A percentile compares a stretch with the other conserved stretches of the same genome.
These are phyloP conservation scores for Potorous gilbertii DNA, from an alignment of 2,797 vertebrate genomes.

Conservation along the genomic window DNA sequence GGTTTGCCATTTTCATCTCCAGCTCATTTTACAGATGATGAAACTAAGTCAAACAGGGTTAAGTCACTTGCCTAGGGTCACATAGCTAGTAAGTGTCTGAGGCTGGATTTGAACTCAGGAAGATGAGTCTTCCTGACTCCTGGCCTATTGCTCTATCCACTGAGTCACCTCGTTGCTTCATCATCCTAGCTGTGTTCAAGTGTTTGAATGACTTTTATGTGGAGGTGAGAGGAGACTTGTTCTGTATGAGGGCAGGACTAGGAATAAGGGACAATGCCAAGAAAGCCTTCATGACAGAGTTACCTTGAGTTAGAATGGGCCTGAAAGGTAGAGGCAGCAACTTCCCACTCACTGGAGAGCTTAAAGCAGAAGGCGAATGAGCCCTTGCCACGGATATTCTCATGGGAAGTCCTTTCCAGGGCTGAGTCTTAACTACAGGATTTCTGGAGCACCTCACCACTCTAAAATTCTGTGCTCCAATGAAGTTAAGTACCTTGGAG, in stretches of 20 bases:
- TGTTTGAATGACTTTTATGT: not conserved
- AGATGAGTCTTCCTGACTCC: not conserved
- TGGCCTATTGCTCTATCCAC: not conserved
- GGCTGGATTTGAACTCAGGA: not conserved
- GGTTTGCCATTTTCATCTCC: not conserved
- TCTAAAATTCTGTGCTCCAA: not conserved
- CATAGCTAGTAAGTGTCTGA: not conserved
- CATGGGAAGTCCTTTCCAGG: not conserved
- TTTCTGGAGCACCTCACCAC: not conserved
- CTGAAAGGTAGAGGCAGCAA: not conserved
- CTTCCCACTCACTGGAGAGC: not conserved
- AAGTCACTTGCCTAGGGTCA: not conserved
- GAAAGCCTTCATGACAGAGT: not conserved
- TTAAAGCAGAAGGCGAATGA: not conserved
- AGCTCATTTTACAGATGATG: not conserved
- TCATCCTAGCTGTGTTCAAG: not conserved
- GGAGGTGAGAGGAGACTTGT: not conserved
- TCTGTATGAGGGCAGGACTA: not conserved
- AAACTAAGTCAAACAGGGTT: not conserved
- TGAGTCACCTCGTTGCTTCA: not conserved
- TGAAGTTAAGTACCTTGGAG: not conserved
- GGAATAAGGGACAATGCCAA: not conserved
- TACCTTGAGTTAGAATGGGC: not conserved
- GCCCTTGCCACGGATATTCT: not conserved
- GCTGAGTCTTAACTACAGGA: not conserved